Conservation (phyloP, 92 coral and sea anemone genomes). For the Paramuricea clavata region DNA sequence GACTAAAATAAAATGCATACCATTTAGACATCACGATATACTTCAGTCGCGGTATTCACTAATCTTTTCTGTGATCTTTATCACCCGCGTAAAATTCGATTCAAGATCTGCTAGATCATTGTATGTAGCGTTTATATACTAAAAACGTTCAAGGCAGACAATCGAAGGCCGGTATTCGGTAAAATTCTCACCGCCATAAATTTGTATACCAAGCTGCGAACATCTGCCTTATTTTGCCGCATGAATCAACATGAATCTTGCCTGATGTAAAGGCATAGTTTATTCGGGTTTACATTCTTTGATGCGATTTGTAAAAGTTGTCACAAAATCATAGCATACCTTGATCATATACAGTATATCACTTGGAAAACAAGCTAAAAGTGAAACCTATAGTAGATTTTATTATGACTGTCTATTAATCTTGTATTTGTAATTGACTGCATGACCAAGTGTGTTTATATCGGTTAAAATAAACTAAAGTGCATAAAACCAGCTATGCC, state of each 20-base stretch:
- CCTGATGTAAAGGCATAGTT: neutral
- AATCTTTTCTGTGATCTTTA: conserved; percentile 1
- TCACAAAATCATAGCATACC: neutral
- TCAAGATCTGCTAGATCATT: neutral
- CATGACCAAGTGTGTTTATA: neutral
- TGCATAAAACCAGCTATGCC: neutral
- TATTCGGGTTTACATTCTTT: neutral
- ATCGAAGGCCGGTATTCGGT: conserved; percentile 38
- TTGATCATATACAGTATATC: neutral
- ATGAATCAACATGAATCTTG: neutral
- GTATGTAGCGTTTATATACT: neutral
- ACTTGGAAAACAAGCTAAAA: neutral
- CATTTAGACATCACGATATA: neutral
- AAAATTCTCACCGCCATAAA: neutral
- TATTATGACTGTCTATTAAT: neutral
- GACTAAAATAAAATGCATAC: neutral
- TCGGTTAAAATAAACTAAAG: neutral
- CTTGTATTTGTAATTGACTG: neutral
- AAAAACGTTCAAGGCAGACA: neutral
- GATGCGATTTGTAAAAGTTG: neutral
- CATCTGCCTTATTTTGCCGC: conserved; percentile 28
- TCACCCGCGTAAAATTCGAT: neutral
- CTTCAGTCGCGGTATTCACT: conserved; percentile 17
- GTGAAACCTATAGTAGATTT: neutral
- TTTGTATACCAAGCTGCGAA: conserved; percentile 31